Conservation (phyloP, 2,113 vertebrate species). For the Gymnocephalus cernua region DNA sequence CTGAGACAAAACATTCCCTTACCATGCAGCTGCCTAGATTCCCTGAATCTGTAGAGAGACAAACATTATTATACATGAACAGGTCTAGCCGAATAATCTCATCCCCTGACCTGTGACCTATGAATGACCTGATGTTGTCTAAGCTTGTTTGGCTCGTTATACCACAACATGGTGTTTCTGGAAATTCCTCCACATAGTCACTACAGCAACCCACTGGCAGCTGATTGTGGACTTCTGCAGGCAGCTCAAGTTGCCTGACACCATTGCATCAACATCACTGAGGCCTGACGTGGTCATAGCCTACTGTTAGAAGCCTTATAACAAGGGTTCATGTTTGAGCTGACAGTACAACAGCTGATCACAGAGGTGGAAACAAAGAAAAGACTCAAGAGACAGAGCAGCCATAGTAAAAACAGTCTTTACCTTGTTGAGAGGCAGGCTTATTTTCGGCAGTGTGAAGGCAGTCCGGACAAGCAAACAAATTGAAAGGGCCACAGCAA, state of each 20-base stretch:
- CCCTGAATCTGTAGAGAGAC: no score
- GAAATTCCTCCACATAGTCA: background rate
- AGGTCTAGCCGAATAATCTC: no score
- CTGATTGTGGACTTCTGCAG: background rate
- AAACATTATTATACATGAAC: no score
- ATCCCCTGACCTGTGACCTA: no score
- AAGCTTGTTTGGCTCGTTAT: no score
- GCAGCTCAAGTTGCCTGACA: background rate
- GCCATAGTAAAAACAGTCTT: constrained; percentile 1
- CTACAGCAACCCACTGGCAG: background rate
- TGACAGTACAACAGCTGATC: constrained; percentile 3
- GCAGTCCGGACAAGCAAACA: constrained; percentile 12
- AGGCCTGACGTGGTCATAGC: background rate
- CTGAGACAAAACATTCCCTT: no score
- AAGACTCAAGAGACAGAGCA: background rate
- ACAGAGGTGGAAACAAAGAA: constrained; percentile 16
- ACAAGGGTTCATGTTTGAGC: background rate
- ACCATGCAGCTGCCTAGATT: no score
- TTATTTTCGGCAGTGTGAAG: background rate
- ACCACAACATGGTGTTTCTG: no score
- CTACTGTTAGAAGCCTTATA: background rate
- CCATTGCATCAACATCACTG: background rate
- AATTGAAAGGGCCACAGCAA: constrained; percentile 8
- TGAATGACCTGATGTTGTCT: no score
- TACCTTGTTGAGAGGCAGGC: constrained; percentile 4